Percentiles rank a stretch among this genome's conserved stretches.
Conservation (phyloP, 1,140 invertebrate genomes). For the Tyrophagus putrescentiae region DNA sequence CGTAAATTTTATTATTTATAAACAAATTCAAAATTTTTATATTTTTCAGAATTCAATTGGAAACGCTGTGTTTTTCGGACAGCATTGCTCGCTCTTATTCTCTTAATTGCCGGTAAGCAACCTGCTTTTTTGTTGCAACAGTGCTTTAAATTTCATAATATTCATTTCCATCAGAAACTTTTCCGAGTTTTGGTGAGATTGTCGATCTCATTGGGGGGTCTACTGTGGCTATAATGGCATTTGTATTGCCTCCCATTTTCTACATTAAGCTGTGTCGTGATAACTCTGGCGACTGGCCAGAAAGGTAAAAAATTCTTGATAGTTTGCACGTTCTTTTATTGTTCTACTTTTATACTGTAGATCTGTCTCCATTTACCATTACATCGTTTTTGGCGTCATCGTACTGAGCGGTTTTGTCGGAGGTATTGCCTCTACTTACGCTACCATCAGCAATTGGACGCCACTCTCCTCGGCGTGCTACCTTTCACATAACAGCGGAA, state of each 20-base stretch:
- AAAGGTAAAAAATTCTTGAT: not conserved
- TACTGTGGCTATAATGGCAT: conserved; percentile 62
- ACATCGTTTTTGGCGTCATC: conserved; percentile 41
- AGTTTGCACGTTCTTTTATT: not conserved
- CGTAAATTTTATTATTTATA: conserved; percentile 37
- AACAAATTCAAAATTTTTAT: conserved; percentile 8
- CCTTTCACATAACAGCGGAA: too few species aligned
- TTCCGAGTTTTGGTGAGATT: conserved; percentile 74
- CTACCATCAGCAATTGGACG: conserved; percentile 37
- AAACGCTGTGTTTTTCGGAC: conserved; percentile 57
- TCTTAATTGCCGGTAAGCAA: conserved; percentile 62
- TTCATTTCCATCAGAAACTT: too few species aligned
- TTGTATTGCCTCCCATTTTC: conserved; percentile 69
- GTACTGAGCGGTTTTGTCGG: conserved; percentile 45
- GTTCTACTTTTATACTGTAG: conserved; percentile 30
- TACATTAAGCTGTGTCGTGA: conserved; percentile 44
- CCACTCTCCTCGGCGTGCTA: conserved; percentile 34
- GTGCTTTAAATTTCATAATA: too few species aligned
- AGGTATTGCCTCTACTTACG: conserved; percentile 44
- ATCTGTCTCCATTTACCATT: conserved; percentile 34
- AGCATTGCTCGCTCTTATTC: conserved; percentile 48
- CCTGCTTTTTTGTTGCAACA: too few species aligned
- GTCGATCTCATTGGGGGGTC: conserved; percentile 70
- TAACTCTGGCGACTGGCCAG: not conserved
- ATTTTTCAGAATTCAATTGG: conserved; percentile 55